Base-by-base conservation (phyloP, 1,140 invertebrate genomes). In the Philopotamus ludificatus region DNA sequence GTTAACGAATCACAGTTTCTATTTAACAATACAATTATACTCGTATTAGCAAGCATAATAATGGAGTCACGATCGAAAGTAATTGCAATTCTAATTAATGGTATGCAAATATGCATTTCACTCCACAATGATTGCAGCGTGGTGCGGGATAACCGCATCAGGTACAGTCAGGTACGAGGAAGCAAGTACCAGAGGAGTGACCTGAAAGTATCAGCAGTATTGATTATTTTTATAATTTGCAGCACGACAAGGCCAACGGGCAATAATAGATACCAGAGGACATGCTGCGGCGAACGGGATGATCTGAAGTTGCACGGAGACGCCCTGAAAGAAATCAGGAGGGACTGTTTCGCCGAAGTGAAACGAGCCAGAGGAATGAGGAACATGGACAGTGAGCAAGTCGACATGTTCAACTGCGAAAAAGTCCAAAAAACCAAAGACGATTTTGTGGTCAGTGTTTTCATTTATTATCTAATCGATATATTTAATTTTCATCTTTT, bases 301-400 rank as follows among this genome's bases (percentile, higher is more conserved):
- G 68, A 70, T 26, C 55, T 70, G 49, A 70, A 70, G 55, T 67
- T 70, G 68, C 68, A 70, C 25, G 68, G 68, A 61, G 68, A 70
- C n/a, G 65, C 68, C 18, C 39, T 70, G 3, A 66, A 55, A 25
- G 62, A 66, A 18, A 59, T 70, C 16, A 64, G 68, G 28, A 59
- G 60, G 18, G 68, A 70, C 16, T 70, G 68, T 42, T 70, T 70
- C 44, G 44, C n/a, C 12, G 65, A 67, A 47, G 25, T 70, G 4
- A 51, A 23, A 25, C 64, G 42, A 28, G 45, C 55, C 20, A 20
- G 65, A 15, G 44, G 44, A 3, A 15, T 16, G 8, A 65, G 41
- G 8, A 18, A 57, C 12, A 12, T 44, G 10, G 62, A 63, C 7
- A 42, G 25, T 9, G 67, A 66, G 3, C 65, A 60, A 2, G 28